Base-by-base conservation (phyloP, 2,113 vertebrate species). In the Oplegnathus fasciatus region DNA sequence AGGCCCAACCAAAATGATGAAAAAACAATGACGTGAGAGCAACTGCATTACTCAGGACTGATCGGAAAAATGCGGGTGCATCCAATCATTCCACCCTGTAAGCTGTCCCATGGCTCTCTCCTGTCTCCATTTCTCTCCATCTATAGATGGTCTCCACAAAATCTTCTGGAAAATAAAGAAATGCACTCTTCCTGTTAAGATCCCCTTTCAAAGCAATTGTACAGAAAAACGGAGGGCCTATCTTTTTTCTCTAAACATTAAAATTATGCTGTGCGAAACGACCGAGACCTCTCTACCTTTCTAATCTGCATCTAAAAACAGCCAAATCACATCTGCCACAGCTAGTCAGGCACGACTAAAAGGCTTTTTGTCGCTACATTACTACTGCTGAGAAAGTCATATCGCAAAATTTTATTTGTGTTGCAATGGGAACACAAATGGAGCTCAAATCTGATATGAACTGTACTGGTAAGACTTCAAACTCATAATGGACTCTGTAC, bases 11-110 rank as follows among this genome's bases (percentile, higher is more conserved):
- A 81, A 84, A 80, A 82, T 48, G 40, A 78, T 77, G 85, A 91
- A 88, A 72, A 93, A 90, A 86, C 86, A 88, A 86, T 91, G 92
- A 91, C 40, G 78, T 90, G 77, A 90, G 85, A 83, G 86, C 75
- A 88, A 90, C 67, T 78, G 78, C 82, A 85, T 85, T 89, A 87
- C 88, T 91, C 74, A 75, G 72, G 74, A 74, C 64, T 13, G 26
- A 72, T 83, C 2, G 62, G 79, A 80, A 88, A 88, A 80, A 85
- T 80, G 20, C 14, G 48, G 75, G 81, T 61, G 71, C 54, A 86
- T 90, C 86, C 67, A 89, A 76, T 92, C 78, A 89, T 90, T 89
- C 86, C 70, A 81, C 58, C 44, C 80, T 69, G 40, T 68, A 70
- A 85, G 72, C 62, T 74, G 78, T 84, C 88, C 85, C 74, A 78